Evolutionary conservation across 2,888 invertebrate genomes (phyloP), one percentile per base, ranked within the genome.

Genomic region (Dryocosmus kuriphilus): DNA sequence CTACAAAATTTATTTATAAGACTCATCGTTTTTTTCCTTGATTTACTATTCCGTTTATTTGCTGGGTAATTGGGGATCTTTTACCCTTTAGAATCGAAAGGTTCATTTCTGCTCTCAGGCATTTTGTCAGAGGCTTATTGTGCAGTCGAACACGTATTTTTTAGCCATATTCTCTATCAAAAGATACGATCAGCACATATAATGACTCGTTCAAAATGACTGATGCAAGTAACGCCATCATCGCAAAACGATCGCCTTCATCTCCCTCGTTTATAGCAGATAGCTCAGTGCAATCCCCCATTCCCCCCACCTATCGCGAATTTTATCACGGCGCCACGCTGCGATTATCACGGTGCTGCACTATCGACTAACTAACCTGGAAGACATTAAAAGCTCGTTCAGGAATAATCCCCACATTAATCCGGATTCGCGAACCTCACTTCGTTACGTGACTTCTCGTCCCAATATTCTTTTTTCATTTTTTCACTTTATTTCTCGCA

Each of bases 311-410:
- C 77, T 82, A 82, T 81, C 82, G 77, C 60, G 30, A 41, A 75
- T 79, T 81, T 78, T 77, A 82, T 82, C 82, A 75, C 74, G 71
- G 80, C 75, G 79, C 77, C 82, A 77, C 63, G 81, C 79, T 81
- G 82, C 75, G 81, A 82, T 81, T 81, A 82, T 80, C 77, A 75
- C 78, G 62, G 80, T 77, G 73, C 61, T 75, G 79, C 63, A 76
- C 77, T 76, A 78, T 81, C 82, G 78, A 78, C 77, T 80, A 65
- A 65, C 38, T 78, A 80, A 82, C 73, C 79, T 65, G 75, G 60
- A 35, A 74, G 82, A 77, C 75, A 76, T 57, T 74, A 77, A 80
- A 79, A 79, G 80, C 81, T 71, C 30, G 30, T 62, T 30, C 46
- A 55, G 38, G 38, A 14, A 38, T 65, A 65, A 65, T 65, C 65